Evolutionary conservation across 2,888 invertebrate genomes (phyloP).

Genomic region (Acleris laterana): DNA sequence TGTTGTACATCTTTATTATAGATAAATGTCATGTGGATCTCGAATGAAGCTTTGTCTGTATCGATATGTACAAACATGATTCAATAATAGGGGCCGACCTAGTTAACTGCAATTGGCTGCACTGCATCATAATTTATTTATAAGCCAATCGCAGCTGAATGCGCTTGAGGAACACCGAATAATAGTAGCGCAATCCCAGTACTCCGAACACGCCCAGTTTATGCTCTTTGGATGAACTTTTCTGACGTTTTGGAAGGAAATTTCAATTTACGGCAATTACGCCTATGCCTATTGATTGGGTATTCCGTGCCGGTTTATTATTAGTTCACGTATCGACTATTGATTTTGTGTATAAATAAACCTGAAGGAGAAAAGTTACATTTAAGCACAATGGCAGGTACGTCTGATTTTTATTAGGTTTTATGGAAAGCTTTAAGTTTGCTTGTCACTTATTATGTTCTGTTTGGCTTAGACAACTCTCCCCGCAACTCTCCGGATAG

Average conservation of each 20-base stretch:
- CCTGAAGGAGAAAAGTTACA: not conserved
- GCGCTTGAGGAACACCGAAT: too few relatives aligned
- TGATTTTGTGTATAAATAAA: constrained; percentile 32
- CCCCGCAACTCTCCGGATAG: constrained; percentile 41
- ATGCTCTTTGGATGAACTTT: constrained; percentile 8
- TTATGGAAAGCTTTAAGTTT: not conserved
- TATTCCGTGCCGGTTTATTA: constrained; percentile 31
- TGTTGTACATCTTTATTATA: too few relatives aligned
- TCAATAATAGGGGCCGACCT: too few relatives aligned
- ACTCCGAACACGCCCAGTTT: too few relatives aligned
- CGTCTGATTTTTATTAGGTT: not conserved
- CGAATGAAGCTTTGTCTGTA: too few relatives aligned
- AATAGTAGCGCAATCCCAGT: too few relatives aligned
- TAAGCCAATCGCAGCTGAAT: too few relatives aligned
- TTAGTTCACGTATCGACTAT: constrained; percentile 21
- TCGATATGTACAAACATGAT: too few relatives aligned
- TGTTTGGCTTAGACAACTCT: constrained; percentile 21
- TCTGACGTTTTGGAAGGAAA: constrained; percentile 21
- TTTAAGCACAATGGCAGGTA: constrained; percentile 28
- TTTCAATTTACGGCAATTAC: constrained; percentile 22
- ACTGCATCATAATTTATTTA: too few relatives aligned
- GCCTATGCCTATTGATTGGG: constrained; percentile 4
- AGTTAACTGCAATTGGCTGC: too few relatives aligned
- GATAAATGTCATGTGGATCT: too few relatives aligned
- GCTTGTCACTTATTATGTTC: constrained; percentile 5